Conservation (phyloP, 2,797 vertebrate species). For the Propithecus deckenii region DNA sequence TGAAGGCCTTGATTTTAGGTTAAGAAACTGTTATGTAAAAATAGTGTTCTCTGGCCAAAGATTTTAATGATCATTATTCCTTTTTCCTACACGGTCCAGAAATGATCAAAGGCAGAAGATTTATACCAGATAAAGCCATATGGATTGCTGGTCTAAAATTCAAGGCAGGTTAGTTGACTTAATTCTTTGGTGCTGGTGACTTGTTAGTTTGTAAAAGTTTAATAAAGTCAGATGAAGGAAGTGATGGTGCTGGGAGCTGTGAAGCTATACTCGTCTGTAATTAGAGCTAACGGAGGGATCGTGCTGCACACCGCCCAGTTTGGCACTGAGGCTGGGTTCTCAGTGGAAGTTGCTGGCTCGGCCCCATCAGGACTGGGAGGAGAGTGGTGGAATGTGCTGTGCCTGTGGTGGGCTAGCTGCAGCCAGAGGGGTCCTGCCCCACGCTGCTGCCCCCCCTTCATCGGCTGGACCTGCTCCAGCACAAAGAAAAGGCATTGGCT, state of each 20-base stretch:
- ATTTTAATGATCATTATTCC: constrained; percentile 65
- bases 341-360: neutral
- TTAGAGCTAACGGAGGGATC: neutral
- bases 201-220: constrained; percentile 64
- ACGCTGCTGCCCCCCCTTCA: neutral
- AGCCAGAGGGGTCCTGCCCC: neutral
- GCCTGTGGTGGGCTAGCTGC: neutral
- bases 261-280: neutral
- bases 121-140: constrained; percentile 74
- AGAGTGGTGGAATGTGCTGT: neutral
- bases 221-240: constrained; percentile 24
- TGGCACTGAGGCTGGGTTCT: neutral
- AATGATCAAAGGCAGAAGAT: constrained; percentile 76
- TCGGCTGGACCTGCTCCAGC: neutral
- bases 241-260: neutral
- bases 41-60: constrained; percentile 57
- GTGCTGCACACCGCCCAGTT: neutral
- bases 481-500: neutral
- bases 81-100: constrained; percentile 70
- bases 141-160: constrained; percentile 79
- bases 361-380: neutral
- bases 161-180: constrained; percentile 80
- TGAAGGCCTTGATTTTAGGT: constrained; percentile 43
- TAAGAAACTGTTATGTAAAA: constrained; percentile 69
- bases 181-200: constrained; percentile 80